Evolutionary conservation across 2,888 invertebrate genomes (phyloP), one percentile per base, ranked within the genome.

Genomic region (Rhingia campestris): DNA sequence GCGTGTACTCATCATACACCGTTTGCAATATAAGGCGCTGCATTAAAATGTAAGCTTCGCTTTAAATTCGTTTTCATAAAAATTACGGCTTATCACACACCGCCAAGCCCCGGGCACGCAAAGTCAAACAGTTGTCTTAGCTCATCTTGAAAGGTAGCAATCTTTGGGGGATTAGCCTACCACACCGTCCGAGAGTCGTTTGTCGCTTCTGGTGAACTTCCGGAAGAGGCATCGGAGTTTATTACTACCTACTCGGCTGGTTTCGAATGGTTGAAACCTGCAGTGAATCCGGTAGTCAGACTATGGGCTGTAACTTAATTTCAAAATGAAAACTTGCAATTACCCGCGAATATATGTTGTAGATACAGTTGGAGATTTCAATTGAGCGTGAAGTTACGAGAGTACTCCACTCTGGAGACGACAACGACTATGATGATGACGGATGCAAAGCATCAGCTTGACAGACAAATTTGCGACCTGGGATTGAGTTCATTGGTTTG

Each of bases 211-310:
- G 45, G n/a, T 30, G 14, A 32, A 51, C 49, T 64, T 56, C 67
- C 54, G 54, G 56, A 35, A 53, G 43, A 54, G n/a, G 35, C 14
- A 22, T 41, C 22, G 14, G 10, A 14, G 41, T 66, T 66, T 53
- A 66, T 66, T 66, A 53, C 66, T 67, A 56, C 72, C 66, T 45
- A 49, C 74, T 67, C 54, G 30, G 53, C 51, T 41, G 66, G 75
- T 59, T 75, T 51, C 3, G 37, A 43, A 22, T 30, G 33, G 43
- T 12, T 47, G 14, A 53, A 10, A 61, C 72, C 10, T 35, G 61
- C 10, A 72, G 66, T 69, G 56, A 54, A 77, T 69, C 67, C 81
- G 72, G 77, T 61, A 64, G 70, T 70, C 64, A 53, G 64, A 63
- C 61, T 22, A 22, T 74, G 61, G 54, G 32, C 75, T 45, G 70